phyloP scores from a whole-genome alignment of 1,140 invertebrate genomes.

The Saxidomus purpurata region DNA sequence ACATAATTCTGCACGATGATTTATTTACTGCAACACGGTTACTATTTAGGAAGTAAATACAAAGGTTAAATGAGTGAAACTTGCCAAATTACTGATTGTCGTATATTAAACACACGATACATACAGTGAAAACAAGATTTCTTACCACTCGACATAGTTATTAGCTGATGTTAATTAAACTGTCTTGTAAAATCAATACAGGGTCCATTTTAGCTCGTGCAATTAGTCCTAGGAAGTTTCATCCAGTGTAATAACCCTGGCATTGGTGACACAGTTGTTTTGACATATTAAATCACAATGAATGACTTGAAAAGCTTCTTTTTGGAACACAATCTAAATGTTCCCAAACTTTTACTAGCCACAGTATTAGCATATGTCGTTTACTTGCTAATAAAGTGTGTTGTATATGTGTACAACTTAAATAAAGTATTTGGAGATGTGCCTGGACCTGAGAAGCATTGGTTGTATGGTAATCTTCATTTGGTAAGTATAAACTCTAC shows the following conservation, averaged over 20 bases:
- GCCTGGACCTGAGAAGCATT: conserved; percentile 36
- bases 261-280: too few species aligned
- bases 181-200: too few species aligned
- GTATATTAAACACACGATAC: too few species aligned
- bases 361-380: neutral
- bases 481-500: conserved; percentile 48
- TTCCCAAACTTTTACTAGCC: neutral
- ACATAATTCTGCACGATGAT: too few species aligned
- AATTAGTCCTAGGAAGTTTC: neutral
- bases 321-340: neutral
- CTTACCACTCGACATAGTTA: too few species aligned
- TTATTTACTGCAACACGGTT: too few species aligned
- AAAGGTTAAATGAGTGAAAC: too few species aligned
- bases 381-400: neutral
- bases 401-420: neutral
- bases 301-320: neutral
- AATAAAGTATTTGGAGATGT: conserved; percentile 26
- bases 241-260: too few species aligned
- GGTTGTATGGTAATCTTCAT: conserved; percentile 51
- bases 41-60: too few species aligned
- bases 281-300: neutral
- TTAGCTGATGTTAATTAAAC: too few species aligned
- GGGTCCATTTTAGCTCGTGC: neutral
- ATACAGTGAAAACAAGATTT: too few species aligned
- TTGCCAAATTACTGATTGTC: too few species aligned